phyloP scores from a whole-genome alignment of 2,888 invertebrate genomes.

The Phaonia tiefii region DNA sequence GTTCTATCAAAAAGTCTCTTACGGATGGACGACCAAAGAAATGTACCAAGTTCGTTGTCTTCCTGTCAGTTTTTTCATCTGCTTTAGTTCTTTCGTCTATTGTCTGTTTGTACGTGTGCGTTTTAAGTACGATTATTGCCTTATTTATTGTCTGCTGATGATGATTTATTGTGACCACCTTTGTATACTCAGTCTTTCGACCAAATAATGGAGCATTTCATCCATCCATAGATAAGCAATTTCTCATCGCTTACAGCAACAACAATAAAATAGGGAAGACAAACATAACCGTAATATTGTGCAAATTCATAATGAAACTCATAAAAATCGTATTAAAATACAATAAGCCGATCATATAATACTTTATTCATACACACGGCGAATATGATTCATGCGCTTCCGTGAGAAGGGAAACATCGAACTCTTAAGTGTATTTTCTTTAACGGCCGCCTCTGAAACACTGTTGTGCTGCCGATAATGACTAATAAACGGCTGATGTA shows the following conservation, averaged over 20 bases:
- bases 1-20: not conserved
- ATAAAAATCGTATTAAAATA: slow-evolving; percentile 32
- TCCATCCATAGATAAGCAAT: slow-evolving; percentile 11
- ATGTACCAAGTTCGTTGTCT: not conserved
- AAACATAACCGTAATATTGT: slow-evolving; percentile 23
- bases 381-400: slow-evolving; percentile 6
- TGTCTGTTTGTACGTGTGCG: slow-evolving; percentile 28
- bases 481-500: slow-evolving; percentile 46
- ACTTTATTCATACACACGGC: slow-evolving; percentile 15
- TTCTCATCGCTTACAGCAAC: not conserved
- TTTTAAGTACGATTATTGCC: slow-evolving; percentile 40
- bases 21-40: not conserved
- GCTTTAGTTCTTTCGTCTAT: not conserved
- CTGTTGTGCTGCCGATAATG: slow-evolving; percentile 44
- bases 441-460: slow-evolving; percentile 30
- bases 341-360: slow-evolving; percentile 7
- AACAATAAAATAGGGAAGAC: too few relatives aligned
- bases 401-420: not conserved
- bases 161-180: slow-evolving; percentile 45
- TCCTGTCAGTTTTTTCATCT: not conserved
- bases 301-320: slow-evolving; percentile 38
- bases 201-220: slow-evolving; percentile 35
- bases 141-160: slow-evolving; percentile 43
- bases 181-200: slow-evolving; percentile 8
- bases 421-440: too few relatives aligned